phyloP scores from a whole-genome alignment of 2,797 vertebrate species.

The Notolabrus celidotus region DNA sequence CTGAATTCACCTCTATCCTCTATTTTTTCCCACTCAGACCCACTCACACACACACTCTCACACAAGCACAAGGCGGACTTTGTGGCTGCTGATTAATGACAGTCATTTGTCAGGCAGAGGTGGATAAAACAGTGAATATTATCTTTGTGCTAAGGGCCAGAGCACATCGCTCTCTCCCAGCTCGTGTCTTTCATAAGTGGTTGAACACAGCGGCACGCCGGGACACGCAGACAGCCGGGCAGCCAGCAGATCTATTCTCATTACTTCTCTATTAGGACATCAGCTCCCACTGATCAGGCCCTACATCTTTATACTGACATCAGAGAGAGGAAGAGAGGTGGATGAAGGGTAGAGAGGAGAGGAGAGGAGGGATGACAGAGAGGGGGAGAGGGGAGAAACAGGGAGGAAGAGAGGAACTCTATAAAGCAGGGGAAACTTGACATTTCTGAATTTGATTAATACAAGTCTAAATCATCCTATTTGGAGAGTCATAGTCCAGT shows the following conservation, averaged over 20 bases:
- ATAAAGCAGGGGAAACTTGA: constrained; percentile 55
- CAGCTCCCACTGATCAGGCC: constrained; percentile 81
- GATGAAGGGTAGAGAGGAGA: constrained; percentile 58
- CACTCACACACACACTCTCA: constrained; percentile 27
- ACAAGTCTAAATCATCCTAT: constrained; percentile 74
- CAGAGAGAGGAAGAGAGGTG: constrained; percentile 39
- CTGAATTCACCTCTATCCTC: constrained; percentile 50
- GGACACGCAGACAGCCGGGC: constrained; percentile 68
- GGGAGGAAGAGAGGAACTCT: constrained; percentile 30
- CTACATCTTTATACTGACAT: constrained; percentile 77
- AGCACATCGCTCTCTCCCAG: constrained; percentile 68
- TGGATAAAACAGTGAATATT: constrained; percentile 85
- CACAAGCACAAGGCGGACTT: constrained; percentile 36
- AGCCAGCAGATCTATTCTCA: constrained; percentile 81
- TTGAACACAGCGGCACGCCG: constrained; percentile 70
- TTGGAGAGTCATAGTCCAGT: constrained; percentile 63
- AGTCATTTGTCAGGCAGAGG: constrained; percentile 82
- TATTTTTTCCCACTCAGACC: constrained; percentile 26
- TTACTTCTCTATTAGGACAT: constrained; percentile 83
- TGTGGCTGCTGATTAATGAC: constrained; percentile 80
- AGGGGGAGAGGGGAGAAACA: constrained; percentile 18
- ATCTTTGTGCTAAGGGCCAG: constrained; percentile 79
- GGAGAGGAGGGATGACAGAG: constrained; percentile 31
- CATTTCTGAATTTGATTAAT: constrained; percentile 77
- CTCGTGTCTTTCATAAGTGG: constrained; percentile 82